These are phyloP conservation scores for Elephas maximus DNA, from an alignment of 2,113 vertebrate genomes.

Conservation along the genomic window DNA sequence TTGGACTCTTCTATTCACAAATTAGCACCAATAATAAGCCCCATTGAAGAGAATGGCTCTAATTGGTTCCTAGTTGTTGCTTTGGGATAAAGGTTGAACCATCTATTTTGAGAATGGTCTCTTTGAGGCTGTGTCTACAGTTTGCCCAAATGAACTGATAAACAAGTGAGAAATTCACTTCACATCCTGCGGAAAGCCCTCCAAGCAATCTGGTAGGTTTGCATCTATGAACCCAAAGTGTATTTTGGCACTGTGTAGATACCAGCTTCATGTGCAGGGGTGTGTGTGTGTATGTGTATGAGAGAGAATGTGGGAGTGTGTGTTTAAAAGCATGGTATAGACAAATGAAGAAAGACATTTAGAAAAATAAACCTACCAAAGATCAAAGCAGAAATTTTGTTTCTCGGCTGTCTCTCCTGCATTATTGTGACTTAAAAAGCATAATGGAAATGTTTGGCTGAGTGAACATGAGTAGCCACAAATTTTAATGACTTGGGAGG, in stretches of 20 bases:
- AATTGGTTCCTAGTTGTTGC: conserved; percentile 48
- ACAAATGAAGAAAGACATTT: conserved; percentile 29
- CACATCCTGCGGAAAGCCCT: not conserved
- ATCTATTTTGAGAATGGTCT: conserved; percentile 38
- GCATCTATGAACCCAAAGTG: not conserved
- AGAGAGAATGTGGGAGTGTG: not conserved
- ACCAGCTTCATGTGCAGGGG: not conserved
- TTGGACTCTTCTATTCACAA: conserved; percentile 46
- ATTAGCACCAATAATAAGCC: conserved; percentile 48
- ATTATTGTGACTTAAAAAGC: not conserved
- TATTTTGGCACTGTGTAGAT: not conserved
- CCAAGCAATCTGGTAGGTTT: not conserved
- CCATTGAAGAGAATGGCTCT: conserved; percentile 47
- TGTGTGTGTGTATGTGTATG: not conserved
- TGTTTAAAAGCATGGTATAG: conserved; percentile 10
- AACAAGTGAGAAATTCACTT: conserved; percentile 23
- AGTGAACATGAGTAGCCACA: not conserved
- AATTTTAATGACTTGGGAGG: not conserved
- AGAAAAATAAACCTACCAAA: conserved; percentile 25
- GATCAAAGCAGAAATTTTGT: not conserved
- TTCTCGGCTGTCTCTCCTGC: not conserved
- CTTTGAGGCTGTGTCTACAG: not conserved
- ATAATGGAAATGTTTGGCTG: conserved; percentile 1
- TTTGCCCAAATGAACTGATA: conserved; percentile 48
- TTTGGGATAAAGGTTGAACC: conserved; percentile 34